A percentile compares a stretch with the other conserved stretches of the same genome.
phyloP scores from a whole-genome alignment of 2,113 vertebrate species.

The Rissa tridactyla region DNA sequence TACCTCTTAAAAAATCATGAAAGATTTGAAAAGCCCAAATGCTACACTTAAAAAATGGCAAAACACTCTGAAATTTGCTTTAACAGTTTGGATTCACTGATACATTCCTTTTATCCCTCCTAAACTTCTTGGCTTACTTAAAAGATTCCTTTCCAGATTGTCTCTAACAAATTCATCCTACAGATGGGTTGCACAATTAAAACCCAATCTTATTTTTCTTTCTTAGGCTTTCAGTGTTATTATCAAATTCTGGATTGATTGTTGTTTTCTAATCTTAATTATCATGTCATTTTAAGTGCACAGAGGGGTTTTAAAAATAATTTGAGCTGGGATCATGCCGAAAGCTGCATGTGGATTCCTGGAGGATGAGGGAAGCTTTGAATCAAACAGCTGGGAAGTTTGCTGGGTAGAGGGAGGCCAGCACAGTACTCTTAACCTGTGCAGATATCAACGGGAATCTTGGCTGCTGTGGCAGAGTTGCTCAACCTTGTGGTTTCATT shows the following conservation, averaged over 20 bases:
- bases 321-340: neutral
- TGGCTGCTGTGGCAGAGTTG: neutral
- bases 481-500: neutral
- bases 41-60: slow-evolving; percentile 9
- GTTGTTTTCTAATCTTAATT: slow-evolving; percentile 49
- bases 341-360: slow-evolving; percentile 36
- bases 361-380: slow-evolving; percentile 1
- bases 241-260: neutral
- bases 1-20: neutral
- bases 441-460: neutral
- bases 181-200: slow-evolving; percentile 42
- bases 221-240: neutral
- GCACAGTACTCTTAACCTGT: neutral
- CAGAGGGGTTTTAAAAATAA: slow-evolving; percentile 24
- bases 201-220: neutral
- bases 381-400: slow-evolving; percentile 12
- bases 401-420: neutral
- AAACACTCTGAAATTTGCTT: slow-evolving; percentile 30
- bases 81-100: slow-evolving; percentile 35
- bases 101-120: slow-evolving; percentile 43
- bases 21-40: slow-evolving; percentile 27
- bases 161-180: slow-evolving; percentile 12
- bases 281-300: slow-evolving; percentile 5
- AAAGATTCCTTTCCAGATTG: slow-evolving; percentile 28
- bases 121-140: slow-evolving; percentile 52